Base-by-base conservation (phyloP, 2,113 vertebrate species). In the Eulemur rufifrons region DNA sequence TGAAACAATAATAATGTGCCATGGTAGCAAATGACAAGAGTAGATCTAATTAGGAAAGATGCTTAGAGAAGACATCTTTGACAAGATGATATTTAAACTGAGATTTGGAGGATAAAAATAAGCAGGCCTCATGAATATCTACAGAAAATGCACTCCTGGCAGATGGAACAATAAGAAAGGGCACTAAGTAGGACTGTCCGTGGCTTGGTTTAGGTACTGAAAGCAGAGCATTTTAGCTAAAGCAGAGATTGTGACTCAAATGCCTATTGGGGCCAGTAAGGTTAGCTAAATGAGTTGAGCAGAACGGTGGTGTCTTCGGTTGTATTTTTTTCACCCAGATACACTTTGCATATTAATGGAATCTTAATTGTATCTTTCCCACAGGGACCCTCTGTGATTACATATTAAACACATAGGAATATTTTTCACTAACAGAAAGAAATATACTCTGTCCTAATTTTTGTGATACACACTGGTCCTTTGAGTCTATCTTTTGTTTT, bases 311-410 rank as follows among this genome's bases (percentile, higher is more conserved):
- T 82, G 25, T 78, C 64, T 74, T 95, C 32, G 54, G 63, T 69
- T 71, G 17, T 59, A 71, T 74, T 95, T 54, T 95, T 94, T 73
- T 76, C 66, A 95, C 32, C 6, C 37, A 91, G 74, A 91, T 89
- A 86, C 3, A 89, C 47, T 89, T 96, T 97, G 37, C 94, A 95
- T 97, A 76, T 95, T 96, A 97, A 97, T 95, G 37, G 29, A 78
- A 78, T 86, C 89, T 89, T 96, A 97, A 96, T 96, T 98, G 76
- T 95, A 85, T 83, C 97, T 74, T 95, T 93, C 86, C 95, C 80
- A 92, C 59, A 92, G 87, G 94, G 80, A 76, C 5, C 64, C 29
- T 89, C 34, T 96, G 56, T 87, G 73, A 95, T 80, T 94, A 81
- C 92, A 90, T 74, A 93, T 96, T 95, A 95, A 96, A 93, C 94